Percentiles rank a stretch among this genome's conserved stretches.
Evolutionary conservation across 2,113 vertebrate species (phyloP).

Genomic region (Urocynchramus pylzowi): DNA sequence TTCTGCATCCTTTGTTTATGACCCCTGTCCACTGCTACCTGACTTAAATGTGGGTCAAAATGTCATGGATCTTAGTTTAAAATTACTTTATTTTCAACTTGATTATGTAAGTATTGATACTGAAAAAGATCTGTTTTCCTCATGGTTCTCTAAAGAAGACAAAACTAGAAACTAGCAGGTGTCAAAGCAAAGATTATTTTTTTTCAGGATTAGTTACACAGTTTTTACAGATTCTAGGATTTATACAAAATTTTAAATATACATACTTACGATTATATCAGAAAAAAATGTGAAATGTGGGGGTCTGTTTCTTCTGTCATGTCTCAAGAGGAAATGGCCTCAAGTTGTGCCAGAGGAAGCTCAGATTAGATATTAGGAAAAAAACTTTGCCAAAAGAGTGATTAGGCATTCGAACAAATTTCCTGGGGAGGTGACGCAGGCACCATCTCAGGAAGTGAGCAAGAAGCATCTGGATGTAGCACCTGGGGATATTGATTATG

Average conservation of each 20-base stretch:
- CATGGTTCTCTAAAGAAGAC: not conserved
- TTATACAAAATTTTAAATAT: not conserved
- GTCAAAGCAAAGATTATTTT: not conserved
- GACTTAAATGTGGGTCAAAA: not conserved
- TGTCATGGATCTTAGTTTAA: not conserved
- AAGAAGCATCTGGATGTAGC: not conserved
- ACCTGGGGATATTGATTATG: not conserved
- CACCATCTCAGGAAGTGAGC: not conserved
- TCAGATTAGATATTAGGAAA: not conserved
- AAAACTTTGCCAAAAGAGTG: accelerated
- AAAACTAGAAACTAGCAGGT: not conserved
- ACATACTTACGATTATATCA: not conserved
- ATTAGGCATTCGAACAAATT: not conserved
- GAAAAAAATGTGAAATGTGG: not conserved
- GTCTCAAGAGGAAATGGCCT: not conserved
- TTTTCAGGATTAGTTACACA: not conserved
- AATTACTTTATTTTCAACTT: not conserved
- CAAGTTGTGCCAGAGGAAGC: not conserved
- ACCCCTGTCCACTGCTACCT: not conserved
- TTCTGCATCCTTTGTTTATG: not conserved
- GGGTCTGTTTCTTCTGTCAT: not conserved
- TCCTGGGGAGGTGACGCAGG: accelerated
- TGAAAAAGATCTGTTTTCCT: not conserved
- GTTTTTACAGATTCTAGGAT: not conserved
- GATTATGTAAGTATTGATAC: not conserved